Evolutionary conservation across 2,888 invertebrate genomes (phyloP).

Genomic region (Meandrusa payeni): DNA sequence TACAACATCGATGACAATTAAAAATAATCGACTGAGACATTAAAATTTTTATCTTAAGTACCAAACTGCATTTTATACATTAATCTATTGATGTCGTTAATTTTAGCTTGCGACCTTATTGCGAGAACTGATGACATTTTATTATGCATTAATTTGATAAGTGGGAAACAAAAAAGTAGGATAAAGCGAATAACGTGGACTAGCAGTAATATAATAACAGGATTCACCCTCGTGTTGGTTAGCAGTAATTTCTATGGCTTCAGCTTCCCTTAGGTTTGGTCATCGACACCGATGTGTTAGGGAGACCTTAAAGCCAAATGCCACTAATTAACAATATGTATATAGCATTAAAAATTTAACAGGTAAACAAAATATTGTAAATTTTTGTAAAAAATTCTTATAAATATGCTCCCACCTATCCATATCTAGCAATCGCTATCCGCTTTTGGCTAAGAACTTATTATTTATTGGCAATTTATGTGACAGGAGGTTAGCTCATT

Average conservation of each 20-base stretch:
- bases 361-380: conserved; percentile 2
- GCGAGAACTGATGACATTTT: conserved; percentile 8
- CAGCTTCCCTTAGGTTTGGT: conserved; percentile 68
- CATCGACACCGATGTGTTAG: conserved; percentile 62
- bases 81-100: conserved; percentile 8
- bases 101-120: conserved; percentile 16
- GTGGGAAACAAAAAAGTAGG: neutral
- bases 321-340: conserved; percentile 40
- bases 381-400: no score
- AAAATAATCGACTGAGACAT: conserved; percentile 17
- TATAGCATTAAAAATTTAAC: conserved; percentile 5
- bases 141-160: neutral
- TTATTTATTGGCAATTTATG: no score
- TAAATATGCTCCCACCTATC: no score
- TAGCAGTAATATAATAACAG: conserved; percentile 53
- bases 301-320: conserved; percentile 47
- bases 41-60: conserved; percentile 14
- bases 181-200: conserved; percentile 17
- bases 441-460: no score
- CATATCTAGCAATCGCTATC: no score
- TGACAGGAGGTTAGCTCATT: no score
- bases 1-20: conserved; percentile 12
- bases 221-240: conserved; percentile 58
- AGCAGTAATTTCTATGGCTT: conserved; percentile 63
- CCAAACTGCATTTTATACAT: conserved; percentile 8